Percentiles rank a stretch among this genome's conserved stretches.
These are phyloP conservation scores for Enteromius anoplus DNA, from an alignment of 2,797 vertebrate species.

Conservation along the genomic window DNA sequence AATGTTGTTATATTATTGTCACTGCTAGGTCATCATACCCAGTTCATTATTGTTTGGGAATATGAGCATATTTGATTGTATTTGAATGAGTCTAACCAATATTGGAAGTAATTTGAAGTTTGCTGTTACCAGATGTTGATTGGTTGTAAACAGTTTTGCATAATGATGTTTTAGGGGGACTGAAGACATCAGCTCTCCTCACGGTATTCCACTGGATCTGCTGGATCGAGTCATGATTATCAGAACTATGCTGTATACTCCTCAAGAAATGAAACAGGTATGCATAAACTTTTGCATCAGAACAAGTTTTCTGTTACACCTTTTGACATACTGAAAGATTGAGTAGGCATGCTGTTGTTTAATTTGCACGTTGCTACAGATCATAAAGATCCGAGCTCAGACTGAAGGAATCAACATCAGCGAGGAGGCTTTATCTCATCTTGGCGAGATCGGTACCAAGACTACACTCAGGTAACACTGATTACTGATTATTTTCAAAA, in stretches of 20 bases:
- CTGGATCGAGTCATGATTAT: constrained; percentile 98
- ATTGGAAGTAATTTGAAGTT: neutral
- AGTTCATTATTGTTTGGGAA: neutral
- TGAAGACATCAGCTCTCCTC: constrained; percentile 93
- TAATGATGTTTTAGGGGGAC: constrained; percentile 82
- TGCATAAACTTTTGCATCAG: neutral
- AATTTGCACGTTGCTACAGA: constrained; percentile 73
- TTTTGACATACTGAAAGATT: neutral
- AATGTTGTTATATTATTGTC: neutral
- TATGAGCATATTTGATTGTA: neutral
- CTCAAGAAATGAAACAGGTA: constrained; percentile 98
- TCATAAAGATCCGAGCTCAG: constrained; percentile 97
- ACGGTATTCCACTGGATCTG: constrained; percentile 94
- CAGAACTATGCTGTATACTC: constrained; percentile 95
- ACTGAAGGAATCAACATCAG: constrained; percentile 94
- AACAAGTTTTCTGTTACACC: neutral
- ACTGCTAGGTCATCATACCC: neutral
- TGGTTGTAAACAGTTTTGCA: constrained; percentile 3
- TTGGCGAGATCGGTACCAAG: constrained; percentile 96
- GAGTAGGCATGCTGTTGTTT: neutral
- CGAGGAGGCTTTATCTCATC: constrained; percentile 90
- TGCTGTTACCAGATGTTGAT: neutral
- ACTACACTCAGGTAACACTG: constrained; percentile 90
- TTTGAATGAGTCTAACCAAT: neutral
- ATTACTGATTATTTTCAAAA: neutral